Evolutionary conservation across 1,140 invertebrate genomes (phyloP), one percentile per base, ranked within the genome.

Genomic region (Camponotus vicinus): DNA sequence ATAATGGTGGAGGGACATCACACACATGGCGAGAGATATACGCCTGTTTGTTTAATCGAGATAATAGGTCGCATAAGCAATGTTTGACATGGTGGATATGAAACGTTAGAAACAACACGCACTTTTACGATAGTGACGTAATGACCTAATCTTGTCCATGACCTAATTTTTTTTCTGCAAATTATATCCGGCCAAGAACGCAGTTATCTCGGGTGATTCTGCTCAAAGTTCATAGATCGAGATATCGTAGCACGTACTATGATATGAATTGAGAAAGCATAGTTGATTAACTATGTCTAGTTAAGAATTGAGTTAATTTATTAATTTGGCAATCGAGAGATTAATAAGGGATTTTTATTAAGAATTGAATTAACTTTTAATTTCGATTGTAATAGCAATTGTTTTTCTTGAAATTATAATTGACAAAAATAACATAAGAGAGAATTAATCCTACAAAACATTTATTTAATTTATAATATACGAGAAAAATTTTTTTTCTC

Each of bases 121-220:
- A 34, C 40, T 73, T 27, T 78, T 77, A 63, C 13, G 37, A 59
- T n/a, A 70, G 21, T 89, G 80, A 88, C 55, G 82, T 75, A 89
- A 88, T 67, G n/a, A n/a, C 42, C 82, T 88, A 89, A 89, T 89
- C 88, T 88, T 42, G 69, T 73, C 55, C 67, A 69, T 88, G 73
- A 75, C 69, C 82, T 45, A 52, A 57, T 89, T 89, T 13, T 69
- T 21, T 73, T 83, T 40, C 42, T 32, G 45, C n/a, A n/a, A 80
- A 32, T 70, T 59, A 70, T 27, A 0, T n/a, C 15, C 13, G 37
- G 21, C 13, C 13, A 11, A 34, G 45, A 67, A n/a, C 27, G 37
- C 69, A 52, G 15, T 34, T 83, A 73, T 83, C 69, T 45, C 4
- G 15, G 15, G 27, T 18, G 32, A 80, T 27, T 59, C 61, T 2